Conservation (phyloP, 1,140 invertebrate species). For the Diorhabda sublineata region DNA sequence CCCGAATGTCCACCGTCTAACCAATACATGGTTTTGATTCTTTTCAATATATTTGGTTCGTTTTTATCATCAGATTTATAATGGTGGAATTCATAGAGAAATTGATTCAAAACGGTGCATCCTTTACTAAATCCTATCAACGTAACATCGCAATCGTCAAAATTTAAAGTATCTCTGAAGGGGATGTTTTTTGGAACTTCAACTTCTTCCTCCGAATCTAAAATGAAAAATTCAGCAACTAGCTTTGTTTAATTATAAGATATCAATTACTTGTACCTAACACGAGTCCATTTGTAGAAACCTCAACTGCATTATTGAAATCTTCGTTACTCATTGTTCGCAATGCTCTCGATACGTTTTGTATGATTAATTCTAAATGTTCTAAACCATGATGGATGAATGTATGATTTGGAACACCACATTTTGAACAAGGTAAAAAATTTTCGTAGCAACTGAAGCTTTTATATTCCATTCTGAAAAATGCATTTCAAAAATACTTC, state of each 20-base stretch:
- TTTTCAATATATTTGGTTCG: conserved; percentile 54
- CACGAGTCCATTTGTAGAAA: conserved; percentile 17
- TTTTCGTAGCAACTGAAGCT: conserved; percentile 85
- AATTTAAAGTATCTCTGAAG: conserved; percentile 21
- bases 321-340: conserved; percentile 23
- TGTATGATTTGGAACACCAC: conserved; percentile 67
- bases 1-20: conserved; percentile 83
- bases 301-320: neutral
- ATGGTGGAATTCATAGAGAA: conserved; percentile 79
- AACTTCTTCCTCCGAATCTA: neutral
- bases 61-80: conserved; percentile 56
- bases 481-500: conserved; percentile 7
- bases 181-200: neutral
- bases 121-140: conserved; percentile 88
- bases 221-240: neutral
- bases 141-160: conserved; percentile 52
- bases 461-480: conserved; percentile 69
- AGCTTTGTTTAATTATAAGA: neutral
- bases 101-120: conserved; percentile 85
- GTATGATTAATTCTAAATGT: conserved; percentile 63
- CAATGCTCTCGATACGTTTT: conserved; percentile 54
- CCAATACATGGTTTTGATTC: conserved; percentile 76
- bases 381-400: conserved; percentile 63
- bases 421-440: conserved; percentile 72
- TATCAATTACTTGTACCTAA: neutral